Evolutionary conservation across 2,113 vertebrate genomes (phyloP), one percentile per base, ranked within the genome.

Genomic region (Muscicapa adusta): DNA sequence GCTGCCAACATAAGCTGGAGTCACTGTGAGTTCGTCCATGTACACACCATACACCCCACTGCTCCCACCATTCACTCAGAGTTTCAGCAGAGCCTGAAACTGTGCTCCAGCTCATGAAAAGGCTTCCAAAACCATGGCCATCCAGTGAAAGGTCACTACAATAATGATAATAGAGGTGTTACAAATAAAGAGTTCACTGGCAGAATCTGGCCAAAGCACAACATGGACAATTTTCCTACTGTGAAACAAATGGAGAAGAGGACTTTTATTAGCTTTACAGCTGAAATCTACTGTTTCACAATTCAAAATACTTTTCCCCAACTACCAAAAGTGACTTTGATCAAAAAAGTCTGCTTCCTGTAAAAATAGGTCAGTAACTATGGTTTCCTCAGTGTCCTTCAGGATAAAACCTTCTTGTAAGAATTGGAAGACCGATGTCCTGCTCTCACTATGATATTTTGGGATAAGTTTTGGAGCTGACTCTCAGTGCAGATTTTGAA

Each of bases 31-130:
- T 2, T 10, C 33, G 17, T 40, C 34, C 53, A 29, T 2, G 6
- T 8, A 20, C 18, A 25, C 18, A 48, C 12, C 33, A 25, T 5
- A 6, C 9, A 86, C 2, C 11, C 9, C 3, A 0, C n/a, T 53
- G 36, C 54, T 80, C 51, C 19, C 33, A 58, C 10, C 9, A 4
- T 5, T 54, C 18, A 23, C 10, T 29, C 33, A 34, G 65, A 36
- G 16, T 36, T 56, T 56, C 62, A 67, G 38, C 14, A 72, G 68
- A 83, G 36, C 33, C 79, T 50, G 34, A 50, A 72, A 53, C 15
- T 34, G 14, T 24, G 14, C 20, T 72, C 34, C 45, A 68, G 23
- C 10, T 51, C 54, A 34, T 3, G 4, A 54, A 61, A 91, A 80
- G 2, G 5, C 28, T 50, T 71, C 54, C 25, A 48, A 40, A 12